Evolutionary conservation across 2,113 vertebrate species (phyloP), one percentile per base, ranked within the genome.

Genomic region (Heterocephalus glaber): DNA sequence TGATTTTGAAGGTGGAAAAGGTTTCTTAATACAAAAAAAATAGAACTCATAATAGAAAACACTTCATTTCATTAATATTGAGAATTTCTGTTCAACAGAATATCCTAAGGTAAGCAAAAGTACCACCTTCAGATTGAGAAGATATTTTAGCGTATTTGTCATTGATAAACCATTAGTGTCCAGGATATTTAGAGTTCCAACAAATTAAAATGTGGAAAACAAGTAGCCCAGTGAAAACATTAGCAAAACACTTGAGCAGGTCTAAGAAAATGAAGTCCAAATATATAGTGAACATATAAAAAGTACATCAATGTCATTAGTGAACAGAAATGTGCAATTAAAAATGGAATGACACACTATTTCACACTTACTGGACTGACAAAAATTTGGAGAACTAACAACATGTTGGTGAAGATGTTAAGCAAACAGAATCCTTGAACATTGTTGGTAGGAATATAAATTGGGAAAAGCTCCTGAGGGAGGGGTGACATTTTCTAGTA

Each of bases 21-120:
- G 54, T 22, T 49, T 74, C 52, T 84, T 49, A 56, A 41, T 7
- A 60, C 33, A 74, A 63, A 61, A 81, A 26, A 92, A 79, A 14
- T 60, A 54, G 30, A 92, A 47, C n/a, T 89, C n/a, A 44, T 44
- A 49, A 58, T 79, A 87, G 41, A 81, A 90, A 89, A 86, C 52
- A 86, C 74, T 82, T 49, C 91, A 49, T 65, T 74, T 90, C 26
- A 58, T 89, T 92, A 90, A 81, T 38, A 49, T 38, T 79, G 38
- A 95, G 66, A 68, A 63, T 38, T 68, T 89, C 7, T 58, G 0
- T 90, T 92, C 54, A 80, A 47, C 47, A 52, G 19, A 93, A 81
- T 65, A 86, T 35, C n/a, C 30, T 56, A 33, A 70, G n/a, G 49
- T 81, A 56, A 83, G 8, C 33, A 77, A 82, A 90, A 83, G 47